These are phyloP conservation scores for Hypomesus transpacificus DNA, from an alignment of 2,113 vertebrate species.

Conservation along the genomic window DNA sequence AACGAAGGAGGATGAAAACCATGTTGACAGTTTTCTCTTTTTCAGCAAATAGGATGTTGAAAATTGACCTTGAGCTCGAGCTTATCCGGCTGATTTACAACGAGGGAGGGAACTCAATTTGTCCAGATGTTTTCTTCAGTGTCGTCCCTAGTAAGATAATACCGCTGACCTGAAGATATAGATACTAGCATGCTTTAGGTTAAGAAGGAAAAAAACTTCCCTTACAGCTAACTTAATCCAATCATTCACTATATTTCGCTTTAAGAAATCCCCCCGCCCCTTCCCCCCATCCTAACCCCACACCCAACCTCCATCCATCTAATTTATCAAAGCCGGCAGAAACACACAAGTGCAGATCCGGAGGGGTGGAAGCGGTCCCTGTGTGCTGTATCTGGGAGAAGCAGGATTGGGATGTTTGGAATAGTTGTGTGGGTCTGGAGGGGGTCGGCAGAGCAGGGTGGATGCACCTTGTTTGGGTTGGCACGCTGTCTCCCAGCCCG, in stretches of 20 bases:
- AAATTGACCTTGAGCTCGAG: background rate
- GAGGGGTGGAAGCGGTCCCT: slow-evolving; percentile 44
- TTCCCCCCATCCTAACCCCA: slow-evolving; percentile 44
- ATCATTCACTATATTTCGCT: no score
- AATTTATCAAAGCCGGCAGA: slow-evolving; percentile 70
- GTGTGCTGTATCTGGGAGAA: slow-evolving; percentile 29
- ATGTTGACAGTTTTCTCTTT: background rate
- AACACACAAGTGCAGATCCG: slow-evolving; percentile 58
- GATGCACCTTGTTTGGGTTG: slow-evolving; percentile 26
- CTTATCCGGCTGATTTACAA: slow-evolving; percentile 55
- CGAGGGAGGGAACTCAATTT: slow-evolving; percentile 56
- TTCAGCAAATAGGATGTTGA: background rate
- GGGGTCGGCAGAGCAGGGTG: background rate
- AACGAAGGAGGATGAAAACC: background rate
- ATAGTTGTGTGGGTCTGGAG: slow-evolving; percentile 46
- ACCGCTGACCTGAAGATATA: slow-evolving; percentile 61
- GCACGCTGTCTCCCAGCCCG: background rate
- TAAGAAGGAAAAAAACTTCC: slow-evolving; percentile 42
- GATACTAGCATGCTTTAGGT: slow-evolving; percentile 68
- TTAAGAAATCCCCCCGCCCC: slow-evolving; percentile 44
- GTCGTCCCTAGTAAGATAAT: slow-evolving; percentile 65
- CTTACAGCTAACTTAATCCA: background rate
- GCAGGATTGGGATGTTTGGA: slow-evolving; percentile 57
- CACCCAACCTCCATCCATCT: slow-evolving; percentile 21
- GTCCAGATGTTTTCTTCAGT: slow-evolving; percentile 72